Percentiles rank a stretch among this genome's conserved stretches.
phyloP scores from a whole-genome alignment of 2,113 vertebrate species.

The Leptobrachium leishanense region DNA sequence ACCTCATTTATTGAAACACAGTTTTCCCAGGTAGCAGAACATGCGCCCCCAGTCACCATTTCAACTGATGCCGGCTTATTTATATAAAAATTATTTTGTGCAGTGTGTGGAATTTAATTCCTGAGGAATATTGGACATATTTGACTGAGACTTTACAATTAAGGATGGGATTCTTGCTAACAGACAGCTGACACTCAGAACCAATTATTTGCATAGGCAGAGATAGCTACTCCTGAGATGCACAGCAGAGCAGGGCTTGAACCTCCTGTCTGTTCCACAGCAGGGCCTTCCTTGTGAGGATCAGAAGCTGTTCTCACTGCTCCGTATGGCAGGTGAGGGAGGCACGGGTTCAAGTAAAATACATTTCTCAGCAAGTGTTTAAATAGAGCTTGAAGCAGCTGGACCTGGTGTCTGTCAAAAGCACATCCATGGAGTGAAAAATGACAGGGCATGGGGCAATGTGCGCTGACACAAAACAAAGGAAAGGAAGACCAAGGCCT shows the following conservation, averaged over 20 bases:
- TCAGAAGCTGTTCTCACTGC: not conserved
- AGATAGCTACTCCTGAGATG: not conserved
- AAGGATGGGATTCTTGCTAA: not conserved
- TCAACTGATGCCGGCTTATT: too few species aligned
- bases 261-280: conserved; percentile 38
- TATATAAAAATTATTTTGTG: too few species aligned
- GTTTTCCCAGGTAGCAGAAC: too few species aligned
- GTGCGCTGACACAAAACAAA: conserved; percentile 20
- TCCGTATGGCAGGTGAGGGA: conserved; percentile 33
- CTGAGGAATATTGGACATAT: too few species aligned
- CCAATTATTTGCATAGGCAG: not conserved
- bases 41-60: too few species aligned
- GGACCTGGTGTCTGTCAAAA: conserved; percentile 28
- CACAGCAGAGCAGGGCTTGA: not conserved
- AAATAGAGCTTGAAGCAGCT: conserved; percentile 38
- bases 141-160: too few species aligned
- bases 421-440: conserved; percentile 37
- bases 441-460: conserved; percentile 27
- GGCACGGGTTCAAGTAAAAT: conserved; percentile 33
- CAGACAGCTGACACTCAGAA: not conserved
- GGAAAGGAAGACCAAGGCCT: conserved; percentile 19
- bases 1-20: too few species aligned
- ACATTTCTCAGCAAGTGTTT: conserved; percentile 40
- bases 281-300: conserved; percentile 13
- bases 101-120: too few species aligned